Evolutionary conservation across 92 coral and sea anemone species (phyloP).

Genomic region (Palythoa grandis): DNA sequence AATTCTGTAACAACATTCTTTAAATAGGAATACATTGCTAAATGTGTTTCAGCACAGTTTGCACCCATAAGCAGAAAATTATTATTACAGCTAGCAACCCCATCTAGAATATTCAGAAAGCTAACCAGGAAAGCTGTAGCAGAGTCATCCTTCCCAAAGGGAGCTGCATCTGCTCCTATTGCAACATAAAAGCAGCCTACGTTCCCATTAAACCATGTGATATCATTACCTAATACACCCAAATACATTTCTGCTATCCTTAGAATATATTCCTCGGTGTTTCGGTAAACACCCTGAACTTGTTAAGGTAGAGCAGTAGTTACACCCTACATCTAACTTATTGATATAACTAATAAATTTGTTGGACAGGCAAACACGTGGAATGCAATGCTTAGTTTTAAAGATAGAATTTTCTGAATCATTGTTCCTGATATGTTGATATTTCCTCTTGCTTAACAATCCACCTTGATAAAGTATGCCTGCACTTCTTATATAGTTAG

Average conservation of each 20-base stretch:
- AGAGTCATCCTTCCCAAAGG: slow-evolving; percentile 66
- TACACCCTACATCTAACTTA: slow-evolving; percentile 60
- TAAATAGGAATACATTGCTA: slow-evolving; percentile 57
- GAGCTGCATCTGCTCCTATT: slow-evolving; percentile 66
- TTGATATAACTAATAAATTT: slow-evolving; percentile 48
- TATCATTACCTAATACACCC: slow-evolving; percentile 41
- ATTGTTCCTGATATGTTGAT: slow-evolving; percentile 62
- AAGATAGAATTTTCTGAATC: slow-evolving; percentile 55
- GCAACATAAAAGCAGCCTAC: slow-evolving; percentile 52
- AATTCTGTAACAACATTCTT: slow-evolving; percentile 57
- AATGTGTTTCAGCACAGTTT: slow-evolving; percentile 71
- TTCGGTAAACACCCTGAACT: slow-evolving; percentile 73
- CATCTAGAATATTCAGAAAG: slow-evolving; percentile 62
- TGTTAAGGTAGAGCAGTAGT: slow-evolving; percentile 50
- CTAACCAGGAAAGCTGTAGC: slow-evolving; percentile 75
- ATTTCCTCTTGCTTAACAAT: slow-evolving; percentile 69
- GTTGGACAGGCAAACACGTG: slow-evolving; percentile 46
- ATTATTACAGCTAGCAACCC: slow-evolving; percentile 68
- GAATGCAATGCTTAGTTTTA: slow-evolving; percentile 3
- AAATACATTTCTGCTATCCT: slow-evolving; percentile 66
- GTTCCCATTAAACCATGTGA: slow-evolving; percentile 63
- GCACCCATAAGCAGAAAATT: slow-evolving; percentile 70
- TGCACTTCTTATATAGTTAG: slow-evolving; percentile 71
- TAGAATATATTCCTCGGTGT: slow-evolving; percentile 54
- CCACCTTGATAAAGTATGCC: slow-evolving; percentile 71